Conservation (phyloP, 2,797 vertebrate species). For the Ceryle rudis region DNA sequence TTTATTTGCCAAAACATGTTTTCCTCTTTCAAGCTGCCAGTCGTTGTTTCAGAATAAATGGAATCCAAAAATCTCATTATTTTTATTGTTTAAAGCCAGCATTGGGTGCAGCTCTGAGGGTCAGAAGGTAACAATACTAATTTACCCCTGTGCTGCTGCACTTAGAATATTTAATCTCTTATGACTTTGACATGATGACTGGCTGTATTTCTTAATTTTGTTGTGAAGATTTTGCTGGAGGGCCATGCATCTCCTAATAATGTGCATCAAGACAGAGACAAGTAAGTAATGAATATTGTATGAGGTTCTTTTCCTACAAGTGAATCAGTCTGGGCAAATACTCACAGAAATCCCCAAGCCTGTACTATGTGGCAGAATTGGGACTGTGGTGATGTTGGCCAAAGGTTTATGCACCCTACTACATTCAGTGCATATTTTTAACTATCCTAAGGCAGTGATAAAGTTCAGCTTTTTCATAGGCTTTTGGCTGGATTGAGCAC, state of each 20-base stretch:
- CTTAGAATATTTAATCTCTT: constrained; percentile 71
- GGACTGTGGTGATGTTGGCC: background rate
- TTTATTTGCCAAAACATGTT: constrained; percentile 72
- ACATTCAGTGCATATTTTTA: background rate
- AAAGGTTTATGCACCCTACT: background rate
- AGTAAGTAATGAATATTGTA: constrained; percentile 31
- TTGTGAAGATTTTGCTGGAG: constrained; percentile 43
- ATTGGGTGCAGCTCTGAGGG: constrained; percentile 26
- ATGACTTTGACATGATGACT: constrained; percentile 56
- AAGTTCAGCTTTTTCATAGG: background rate
- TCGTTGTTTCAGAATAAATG: constrained; percentile 73
- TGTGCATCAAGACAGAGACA: constrained; percentile 10
- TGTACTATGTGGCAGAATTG: background rate
- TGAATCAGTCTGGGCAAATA: background rate
- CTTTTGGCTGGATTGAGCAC: background rate
- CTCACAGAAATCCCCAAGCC: background rate
- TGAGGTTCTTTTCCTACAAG: background rate
- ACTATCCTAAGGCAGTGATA: background rate
- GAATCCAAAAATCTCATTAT: constrained; percentile 75
- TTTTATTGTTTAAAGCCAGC: constrained; percentile 74
- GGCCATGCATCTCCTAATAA: constrained; percentile 45
- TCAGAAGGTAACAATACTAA: constrained; percentile 69
- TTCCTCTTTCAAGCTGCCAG: constrained; percentile 63
- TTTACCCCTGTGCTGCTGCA: constrained; percentile 47
- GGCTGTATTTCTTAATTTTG: constrained; percentile 54